A percentile compares a stretch with the other conserved stretches of the same genome.
Conservation (phyloP, 2,888 invertebrate species). For the Caenorhabditis japonica region DNA sequence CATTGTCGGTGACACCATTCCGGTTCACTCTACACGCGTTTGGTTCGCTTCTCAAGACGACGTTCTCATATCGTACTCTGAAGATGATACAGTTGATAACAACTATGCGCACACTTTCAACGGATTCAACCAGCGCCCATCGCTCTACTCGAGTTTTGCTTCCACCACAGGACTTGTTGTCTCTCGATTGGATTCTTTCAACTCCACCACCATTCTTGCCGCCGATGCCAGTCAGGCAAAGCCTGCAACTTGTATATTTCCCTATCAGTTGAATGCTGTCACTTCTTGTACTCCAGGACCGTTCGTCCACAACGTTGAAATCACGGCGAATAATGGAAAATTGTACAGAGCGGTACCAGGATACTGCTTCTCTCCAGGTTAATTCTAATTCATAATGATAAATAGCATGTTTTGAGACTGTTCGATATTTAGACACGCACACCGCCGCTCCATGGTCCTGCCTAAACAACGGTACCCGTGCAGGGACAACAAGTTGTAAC, state of each 20-base stretch:
- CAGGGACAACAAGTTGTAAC: slow-evolving; percentile 31
- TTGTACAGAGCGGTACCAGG: slow-evolving; percentile 41
- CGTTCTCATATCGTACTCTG: slow-evolving; percentile 43
- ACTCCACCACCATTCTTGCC: slow-evolving; percentile 7
- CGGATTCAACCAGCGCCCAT: slow-evolving; percentile 31
- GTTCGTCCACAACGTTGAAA: slow-evolving; percentile 36
- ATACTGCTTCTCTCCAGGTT: slow-evolving; percentile 44
- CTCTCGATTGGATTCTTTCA: slow-evolving; percentile 12
- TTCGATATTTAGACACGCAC: slow-evolving; percentile 22
- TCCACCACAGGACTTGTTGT: slow-evolving; percentile 12
- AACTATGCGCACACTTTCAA: slow-evolving; percentile 48
- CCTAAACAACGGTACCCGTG: slow-evolving; percentile 45
- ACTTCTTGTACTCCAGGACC: slow-evolving; percentile 33
- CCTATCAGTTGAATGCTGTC: slow-evolving; percentile 21
- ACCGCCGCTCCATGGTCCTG: slow-evolving; percentile 33
- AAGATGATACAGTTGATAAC: slow-evolving; percentile 44
- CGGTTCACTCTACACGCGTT: slow-evolving; percentile 43
- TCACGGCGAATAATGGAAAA: slow-evolving; percentile 3
- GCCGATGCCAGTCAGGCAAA: slow-evolving; percentile 12
- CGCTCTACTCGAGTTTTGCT: slow-evolving; percentile 34
- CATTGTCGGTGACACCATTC: slow-evolving; percentile 26
- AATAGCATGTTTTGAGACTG: too few relatives aligned
- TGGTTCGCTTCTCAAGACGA: slow-evolving; percentile 40
- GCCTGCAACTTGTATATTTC: slow-evolving; percentile 29
- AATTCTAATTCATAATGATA: not conserved